Base-by-base conservation (phyloP, 2,888 invertebrate species). In the Allophyes oxyacanthae region DNA sequence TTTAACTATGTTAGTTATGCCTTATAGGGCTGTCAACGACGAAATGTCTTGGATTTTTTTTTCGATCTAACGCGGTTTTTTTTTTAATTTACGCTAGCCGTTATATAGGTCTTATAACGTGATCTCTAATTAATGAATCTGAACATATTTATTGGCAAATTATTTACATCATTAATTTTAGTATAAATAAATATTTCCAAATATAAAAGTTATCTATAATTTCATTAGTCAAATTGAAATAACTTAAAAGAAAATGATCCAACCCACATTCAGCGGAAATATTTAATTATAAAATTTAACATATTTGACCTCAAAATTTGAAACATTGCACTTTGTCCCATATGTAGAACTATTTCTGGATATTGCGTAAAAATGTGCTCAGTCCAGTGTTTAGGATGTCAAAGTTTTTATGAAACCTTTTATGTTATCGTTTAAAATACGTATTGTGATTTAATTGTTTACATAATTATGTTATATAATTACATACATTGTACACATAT, bases 81-180 rank as follows among this genome's bases (percentile, higher is more conserved):
- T n/a, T n/a, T n/a, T n/a, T n/a, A n/a, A n/a, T n/a, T n/a, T n/a
- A n/a, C n/a, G n/a, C n/a, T n/a, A n/a, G n/a, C n/a, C n/a, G n/a
- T n/a, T n/a, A n/a, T n/a, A n/a, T n/a, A n/a, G n/a, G n/a, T n/a
- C 26, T 15, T 14, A 30, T 43, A 44, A 36, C 1, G 7, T 36
- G 64, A 64, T 64, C 65, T 64, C 65, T 59, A 14, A 41, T n/a
- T 59, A 14, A 41, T n/a, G 52, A 64, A 64, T 59, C 59, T 15
- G 15, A 20, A 20, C 28, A 20, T 46, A 64, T 48, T 59, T 64
- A 64, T 64, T 51, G 51, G 52, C 34, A 32, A 51, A 38, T 40
- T 64, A 51, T 58, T 43, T 43, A 38, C 11, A 43, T 10, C 30
- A 33, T 11, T 20, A 20, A 26, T n/a, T 20, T 44, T 28, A n/a